Evolutionary conservation across 2,113 vertebrate genomes (phyloP), one percentile per base, ranked within the genome.

Genomic region (Prinia subflava): DNA sequence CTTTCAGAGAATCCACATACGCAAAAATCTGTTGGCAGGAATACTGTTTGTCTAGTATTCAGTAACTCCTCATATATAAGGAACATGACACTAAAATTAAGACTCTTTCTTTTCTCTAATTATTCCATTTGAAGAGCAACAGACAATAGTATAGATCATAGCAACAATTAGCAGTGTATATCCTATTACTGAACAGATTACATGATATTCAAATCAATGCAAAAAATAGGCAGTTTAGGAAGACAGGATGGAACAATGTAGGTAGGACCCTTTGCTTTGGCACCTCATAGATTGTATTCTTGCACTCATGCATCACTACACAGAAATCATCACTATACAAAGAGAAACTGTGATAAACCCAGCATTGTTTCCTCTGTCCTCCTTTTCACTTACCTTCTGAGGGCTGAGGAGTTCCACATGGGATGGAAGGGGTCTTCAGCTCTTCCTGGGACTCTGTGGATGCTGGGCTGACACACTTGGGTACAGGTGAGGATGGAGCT

Each of bases 311-410:
- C 56, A 94, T 44, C 27, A 81, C n/a, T n/a, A n/a, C n/a, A n/a
- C n/a, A n/a, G n/a, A 92, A 76, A 44, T 5, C 52, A 63, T n/a
- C 19, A 33, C 57, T 64, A 63, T 64, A 41, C 57, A 3, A 19
- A 87, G 42, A 85, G 25, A 88, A 78, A 84, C 53, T 25, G 12
- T 56, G 47, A 82, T 21, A 78, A 80, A 67, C 16, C 2, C 33
- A 86, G 15, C 2, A 11, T 6, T 80, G 49, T 35, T 60, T 67
- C 50, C 71, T 41, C 25, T 62, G 10, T 20, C 31, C 56, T 81
- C 71, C 41, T 87, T 86, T 56, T 71, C 73, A 97, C 98, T 98
- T 97, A 99, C 99, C 98, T 96, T 95, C 95, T 46, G 89, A 91
- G 81, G 83, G 95, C 71, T 97, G 97, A 79, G 95, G 90, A 12